A percentile compares a stretch with the other conserved stretches of the same genome.
Evolutionary conservation across 2,888 invertebrate species (phyloP).

Genomic region (Spisula solida): DNA sequence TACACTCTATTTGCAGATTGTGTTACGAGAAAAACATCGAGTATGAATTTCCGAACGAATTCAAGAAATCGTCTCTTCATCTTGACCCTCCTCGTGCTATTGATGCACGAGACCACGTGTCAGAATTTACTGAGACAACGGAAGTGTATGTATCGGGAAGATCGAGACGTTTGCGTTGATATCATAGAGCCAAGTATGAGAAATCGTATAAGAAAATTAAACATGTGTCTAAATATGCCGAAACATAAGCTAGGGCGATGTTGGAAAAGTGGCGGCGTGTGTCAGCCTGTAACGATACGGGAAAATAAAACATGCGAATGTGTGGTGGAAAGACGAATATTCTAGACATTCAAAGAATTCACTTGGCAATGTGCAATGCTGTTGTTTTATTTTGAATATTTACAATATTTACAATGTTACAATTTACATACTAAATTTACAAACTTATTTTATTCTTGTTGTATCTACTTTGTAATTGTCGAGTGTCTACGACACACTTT

Average conservation of each 20-base stretch:
- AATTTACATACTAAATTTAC: too few relatives aligned
- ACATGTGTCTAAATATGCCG: neutral
- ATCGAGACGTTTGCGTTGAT: neutral
- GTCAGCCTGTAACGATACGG: neutral
- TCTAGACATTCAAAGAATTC: neutral
- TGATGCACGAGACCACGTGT: neutral
- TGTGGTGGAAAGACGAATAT: neutral
- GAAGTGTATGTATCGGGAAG: neutral
- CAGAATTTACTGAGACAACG: neutral
- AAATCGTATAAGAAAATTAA: neutral
- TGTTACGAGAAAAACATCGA: neutral
- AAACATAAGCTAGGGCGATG: neutral
- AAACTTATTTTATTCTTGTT: too few relatives aligned
- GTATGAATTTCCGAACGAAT: neutral
- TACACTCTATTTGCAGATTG: neutral
- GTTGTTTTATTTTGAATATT: too few relatives aligned
- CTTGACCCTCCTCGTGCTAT: neutral
- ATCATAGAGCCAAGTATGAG: neutral
- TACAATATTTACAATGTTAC: too few relatives aligned
- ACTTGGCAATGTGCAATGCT: neutral
- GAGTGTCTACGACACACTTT: too few relatives aligned
- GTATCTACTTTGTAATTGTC: too few relatives aligned
- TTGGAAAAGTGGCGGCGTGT: neutral
- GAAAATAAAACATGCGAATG: neutral
- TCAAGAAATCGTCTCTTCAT: neutral